Percentiles rank a stretch among this genome's conserved stretches.
These are phyloP conservation scores for Pseudolycoriella hygida DNA, from an alignment of 2,888 invertebrate species.

Conservation along the genomic window DNA sequence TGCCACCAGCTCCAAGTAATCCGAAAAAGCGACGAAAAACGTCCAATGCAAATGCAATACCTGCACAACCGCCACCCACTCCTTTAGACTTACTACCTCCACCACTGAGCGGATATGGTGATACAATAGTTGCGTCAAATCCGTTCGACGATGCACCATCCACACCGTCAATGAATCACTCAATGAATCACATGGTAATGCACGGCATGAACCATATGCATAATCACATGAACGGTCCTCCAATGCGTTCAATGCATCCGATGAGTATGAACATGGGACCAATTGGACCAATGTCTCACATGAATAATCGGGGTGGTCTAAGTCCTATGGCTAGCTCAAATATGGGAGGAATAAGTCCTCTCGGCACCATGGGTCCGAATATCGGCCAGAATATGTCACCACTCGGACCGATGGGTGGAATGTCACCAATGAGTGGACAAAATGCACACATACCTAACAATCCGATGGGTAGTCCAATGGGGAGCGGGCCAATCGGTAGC, in stretches of 20 bases:
- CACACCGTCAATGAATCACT: constrained; percentile 13
- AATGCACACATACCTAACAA: constrained; percentile 4
- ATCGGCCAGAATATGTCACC: constrained; percentile 40
- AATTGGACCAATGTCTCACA: constrained; percentile 3
- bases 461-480: constrained; percentile 42
- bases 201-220: constrained; percentile 29
- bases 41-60: constrained; percentile 35
- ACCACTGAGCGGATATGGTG: constrained; percentile 72
- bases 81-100: constrained; percentile 42
- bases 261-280: constrained; percentile 2
- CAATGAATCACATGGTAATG: constrained; percentile 27
- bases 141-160: constrained; percentile 84
- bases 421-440: constrained; percentile 24
- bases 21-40: constrained; percentile 78
- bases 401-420: constrained; percentile 45
- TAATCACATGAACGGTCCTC: constrained; percentile 37
- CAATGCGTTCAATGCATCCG: constrained; percentile 2
- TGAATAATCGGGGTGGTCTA: constrained; percentile 7
- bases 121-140: constrained; percentile 86
- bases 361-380: constrained; percentile 28
- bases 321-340: constrained; percentile 24
- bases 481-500: constrained; percentile 31
- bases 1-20: constrained; percentile 61
- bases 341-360: constrained; percentile 31
- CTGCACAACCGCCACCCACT: constrained; percentile 42